phyloP scores from a whole-genome alignment of 2,797 vertebrate genomes.

The Sebastolobus alascanus region DNA sequence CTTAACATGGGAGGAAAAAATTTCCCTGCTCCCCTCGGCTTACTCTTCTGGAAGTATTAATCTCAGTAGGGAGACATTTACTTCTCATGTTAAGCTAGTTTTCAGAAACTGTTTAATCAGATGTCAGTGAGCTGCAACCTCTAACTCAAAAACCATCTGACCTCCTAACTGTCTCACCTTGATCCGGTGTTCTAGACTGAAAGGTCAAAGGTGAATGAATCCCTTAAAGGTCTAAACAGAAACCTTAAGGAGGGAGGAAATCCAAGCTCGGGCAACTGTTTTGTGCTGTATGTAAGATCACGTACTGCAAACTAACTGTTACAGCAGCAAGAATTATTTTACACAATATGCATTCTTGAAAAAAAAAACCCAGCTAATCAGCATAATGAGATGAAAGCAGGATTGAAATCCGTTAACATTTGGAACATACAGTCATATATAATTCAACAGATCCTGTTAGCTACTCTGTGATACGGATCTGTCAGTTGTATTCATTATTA shows the following conservation, averaged over 20 bases:
- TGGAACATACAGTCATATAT: constrained; percentile 46
- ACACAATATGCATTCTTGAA: constrained; percentile 1
- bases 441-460: constrained; percentile 44
- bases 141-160: constrained; percentile 41
- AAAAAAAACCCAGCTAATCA: background rate
- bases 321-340: background rate
- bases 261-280: constrained; percentile 1
- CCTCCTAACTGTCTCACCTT: constrained; percentile 31
- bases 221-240: constrained; percentile 57
- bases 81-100: constrained; percentile 6
- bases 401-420: constrained; percentile 23
- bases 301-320: background rate
- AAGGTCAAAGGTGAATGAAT: constrained; percentile 79
- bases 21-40: background rate
- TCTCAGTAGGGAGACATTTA: constrained; percentile 24
- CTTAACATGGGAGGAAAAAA: background rate
- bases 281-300: constrained; percentile 1
- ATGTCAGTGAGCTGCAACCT: constrained; percentile 1
- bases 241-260: constrained; percentile 22
- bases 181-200: constrained; percentile 44
- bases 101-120: constrained; percentile 24
- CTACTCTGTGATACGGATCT: background rate
- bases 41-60: background rate
- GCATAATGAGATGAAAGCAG: constrained; percentile 18
- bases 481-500: constrained; percentile 38